A percentile compares a stretch with the other conserved stretches of the same genome.
Evolutionary conservation across 2,113 vertebrate species (phyloP).

Genomic region (Lepisosteus oculatus): DNA sequence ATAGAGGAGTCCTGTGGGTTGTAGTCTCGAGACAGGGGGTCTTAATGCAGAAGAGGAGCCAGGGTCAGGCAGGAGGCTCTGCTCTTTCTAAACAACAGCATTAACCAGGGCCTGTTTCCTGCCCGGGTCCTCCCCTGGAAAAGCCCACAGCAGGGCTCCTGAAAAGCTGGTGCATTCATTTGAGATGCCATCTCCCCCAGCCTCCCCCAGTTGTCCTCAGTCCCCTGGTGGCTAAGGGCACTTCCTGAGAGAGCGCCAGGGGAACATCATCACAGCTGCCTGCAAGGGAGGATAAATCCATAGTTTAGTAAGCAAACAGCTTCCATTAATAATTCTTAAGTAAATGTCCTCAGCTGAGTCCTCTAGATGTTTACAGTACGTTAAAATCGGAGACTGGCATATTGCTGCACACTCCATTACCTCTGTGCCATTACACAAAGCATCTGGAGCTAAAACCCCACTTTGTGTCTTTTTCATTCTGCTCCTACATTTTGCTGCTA

Average conservation of each 20-base stretch:
- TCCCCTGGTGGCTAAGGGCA: background rate
- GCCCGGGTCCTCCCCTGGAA: slow-evolving; percentile 49
- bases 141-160: slow-evolving; percentile 24
- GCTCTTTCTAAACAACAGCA: slow-evolving; percentile 63
- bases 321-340: too few species aligned
- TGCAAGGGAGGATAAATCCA: background rate
- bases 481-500: too few species aligned
- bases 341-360: background rate
- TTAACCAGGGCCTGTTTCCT: slow-evolving; percentile 58
- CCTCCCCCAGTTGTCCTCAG: background rate
- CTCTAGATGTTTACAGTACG: background rate
- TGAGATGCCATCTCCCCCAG: background rate
- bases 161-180: background rate
- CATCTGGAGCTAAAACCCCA: background rate
- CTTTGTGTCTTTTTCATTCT: background rate
- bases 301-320: background rate
- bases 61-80: slow-evolving; percentile 51
- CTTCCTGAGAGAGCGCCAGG: background rate
- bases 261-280: background rate
- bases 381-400: background rate
- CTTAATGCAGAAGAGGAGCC: slow-evolving; percentile 31
- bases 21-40: slow-evolving; percentile 42
- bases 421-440: background rate
- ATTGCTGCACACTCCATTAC: background rate
- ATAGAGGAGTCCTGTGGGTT: slow-evolving; percentile 54